phyloP scores from a whole-genome alignment of 2,888 invertebrate species.

The Lasioglossum vierecki region DNA sequence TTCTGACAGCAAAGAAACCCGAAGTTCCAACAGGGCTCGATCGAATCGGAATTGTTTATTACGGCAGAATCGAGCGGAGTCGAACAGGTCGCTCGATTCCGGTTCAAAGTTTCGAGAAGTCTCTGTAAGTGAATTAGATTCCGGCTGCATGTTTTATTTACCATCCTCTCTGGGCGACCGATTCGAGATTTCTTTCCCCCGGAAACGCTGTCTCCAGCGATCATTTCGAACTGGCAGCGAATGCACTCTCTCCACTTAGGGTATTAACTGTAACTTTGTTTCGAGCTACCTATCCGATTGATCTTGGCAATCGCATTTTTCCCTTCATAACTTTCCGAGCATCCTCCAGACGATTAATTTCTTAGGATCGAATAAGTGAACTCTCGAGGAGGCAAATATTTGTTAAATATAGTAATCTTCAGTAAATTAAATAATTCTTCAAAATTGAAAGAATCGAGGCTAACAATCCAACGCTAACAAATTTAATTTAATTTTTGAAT shows the following conservation, averaged over 20 bases:
- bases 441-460: too few species aligned
- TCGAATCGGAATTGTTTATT: conserved; percentile 8
- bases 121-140: conserved; percentile 20
- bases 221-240: not conserved
- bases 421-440: too few species aligned
- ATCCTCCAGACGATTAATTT: not conserved
- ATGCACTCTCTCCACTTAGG: not conserved
- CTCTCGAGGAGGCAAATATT: too few species aligned
- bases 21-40: not conserved
- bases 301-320: not conserved
- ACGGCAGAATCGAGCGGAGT: not conserved
- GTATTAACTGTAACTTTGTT: not conserved
- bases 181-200: not conserved
- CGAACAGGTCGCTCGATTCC: not conserved
- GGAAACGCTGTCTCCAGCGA: not conserved
- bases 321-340: not conserved
- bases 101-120: not conserved
- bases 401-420: too few species aligned
- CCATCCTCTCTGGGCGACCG: not conserved
- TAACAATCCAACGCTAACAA: too few species aligned
- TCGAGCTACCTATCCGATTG: not conserved
- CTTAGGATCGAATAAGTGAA: not conserved
- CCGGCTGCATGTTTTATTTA: conserved; percentile 5
- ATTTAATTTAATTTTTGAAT: too few species aligned
- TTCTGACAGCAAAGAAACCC: not conserved